Evolutionary conservation across 2,113 vertebrate genomes (phyloP).

Genomic region (Cryptotis parvus): DNA sequence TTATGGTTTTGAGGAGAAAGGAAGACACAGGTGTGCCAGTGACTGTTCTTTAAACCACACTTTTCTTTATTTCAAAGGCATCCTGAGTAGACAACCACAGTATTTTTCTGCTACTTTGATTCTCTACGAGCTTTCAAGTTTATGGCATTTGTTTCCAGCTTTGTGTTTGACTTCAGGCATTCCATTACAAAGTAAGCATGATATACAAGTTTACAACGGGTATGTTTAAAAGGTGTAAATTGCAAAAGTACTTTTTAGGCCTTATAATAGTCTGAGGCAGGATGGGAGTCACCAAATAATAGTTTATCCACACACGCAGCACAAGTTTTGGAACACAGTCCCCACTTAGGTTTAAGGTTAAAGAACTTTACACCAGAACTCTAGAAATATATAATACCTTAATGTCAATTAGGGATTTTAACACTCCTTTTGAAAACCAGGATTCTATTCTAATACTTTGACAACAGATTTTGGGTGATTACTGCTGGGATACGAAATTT

Average conservation of each 20-base stretch:
- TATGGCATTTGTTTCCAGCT: not conserved
- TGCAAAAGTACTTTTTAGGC: not conserved
- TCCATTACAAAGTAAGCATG: slow-evolving; percentile 36
- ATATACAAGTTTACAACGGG: slow-evolving; percentile 1
- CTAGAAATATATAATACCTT: not conserved
- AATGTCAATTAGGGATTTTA: not conserved
- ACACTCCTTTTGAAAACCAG: not conserved
- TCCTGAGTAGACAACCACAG: not conserved
- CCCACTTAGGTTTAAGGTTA: not conserved
- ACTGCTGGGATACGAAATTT: no score
- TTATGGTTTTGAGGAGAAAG: slow-evolving; percentile 27
- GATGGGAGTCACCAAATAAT: not conserved
- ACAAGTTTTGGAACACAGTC: not conserved
- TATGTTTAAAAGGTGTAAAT: slow-evolving; percentile 17
- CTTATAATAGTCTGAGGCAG: not conserved
- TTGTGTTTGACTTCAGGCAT: not conserved
- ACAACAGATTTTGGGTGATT: not conserved
- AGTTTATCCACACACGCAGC: not conserved
- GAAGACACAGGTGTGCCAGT: not conserved
- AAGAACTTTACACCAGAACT: not conserved
- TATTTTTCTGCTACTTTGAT: not conserved
- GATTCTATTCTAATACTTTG: not conserved
- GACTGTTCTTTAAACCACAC: not conserved
- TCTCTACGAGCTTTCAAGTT: slow-evolving; percentile 2
- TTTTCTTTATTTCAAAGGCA: slow-evolving; percentile 25